Base-by-base conservation (phyloP, 2,797 vertebrate genomes). In the Diplodus puntazzo region DNA sequence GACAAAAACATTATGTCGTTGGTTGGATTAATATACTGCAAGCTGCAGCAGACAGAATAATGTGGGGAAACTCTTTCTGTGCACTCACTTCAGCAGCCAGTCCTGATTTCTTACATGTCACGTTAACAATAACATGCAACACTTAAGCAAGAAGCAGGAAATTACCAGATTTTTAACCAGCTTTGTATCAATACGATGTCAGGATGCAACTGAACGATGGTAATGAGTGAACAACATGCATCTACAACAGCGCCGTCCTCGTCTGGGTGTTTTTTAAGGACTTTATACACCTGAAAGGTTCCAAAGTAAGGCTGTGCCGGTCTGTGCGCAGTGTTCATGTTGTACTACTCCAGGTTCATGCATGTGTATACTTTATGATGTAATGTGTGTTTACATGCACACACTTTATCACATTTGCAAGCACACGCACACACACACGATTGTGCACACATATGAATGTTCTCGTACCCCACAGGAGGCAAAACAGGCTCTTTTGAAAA, bases 401-500 rank as follows among this genome's bases (percentile, higher is more conserved):
- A 20, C 23, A 21, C 3, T 9, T 43, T 21, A 46, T 34, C 4
- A 3, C 60, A 52, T 13, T 18, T 39, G 34, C 67, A 58, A 46
- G 14, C 54, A n/a, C 17, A 25, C 17, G 54, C 30, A 53, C 17
- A 5, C 52, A 23, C 23, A 30, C n/a, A 48, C 66, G 30, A n/a
- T 1, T 3, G 7, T 9, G n/a, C 64, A 20, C 13, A 3, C 25
- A 23, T 20, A 23, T 30, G n/a, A 69, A 83, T 58, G 34, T 3
- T 77, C 60, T 72, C 2, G 2, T 2, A 69, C 79, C 77, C 69
- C 61, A 48, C 14, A 52, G 82, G 62, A 77, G 21, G 49, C 23
- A 62, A 67, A 76, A 79, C 43, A 68, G 76, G 67, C 71, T 82
- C 73, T 86, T 86, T 90, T 80, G 82, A 90, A 86, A 90, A 58